Conservation (phyloP, 2,888 invertebrate genomes). For the Fragum whitleyi region DNA sequence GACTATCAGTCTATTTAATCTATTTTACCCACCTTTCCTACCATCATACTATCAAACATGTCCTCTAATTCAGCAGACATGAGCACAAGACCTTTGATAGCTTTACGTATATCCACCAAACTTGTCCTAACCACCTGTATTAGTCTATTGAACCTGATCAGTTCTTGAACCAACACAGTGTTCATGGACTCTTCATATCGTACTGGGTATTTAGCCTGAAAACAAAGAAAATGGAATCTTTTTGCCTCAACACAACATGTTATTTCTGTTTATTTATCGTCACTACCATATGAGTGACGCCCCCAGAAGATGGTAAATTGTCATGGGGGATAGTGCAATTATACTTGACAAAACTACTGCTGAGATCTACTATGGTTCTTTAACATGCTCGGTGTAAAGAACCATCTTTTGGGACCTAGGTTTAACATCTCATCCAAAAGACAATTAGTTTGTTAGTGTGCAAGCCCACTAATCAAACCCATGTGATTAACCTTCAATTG, state of each 20-base stretch:
- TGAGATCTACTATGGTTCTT: too few species aligned
- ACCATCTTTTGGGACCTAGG: too few species aligned
- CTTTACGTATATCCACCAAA: slow-evolving; percentile 83
- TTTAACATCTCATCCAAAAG: too few species aligned
- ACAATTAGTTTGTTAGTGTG: too few species aligned
- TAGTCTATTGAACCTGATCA: slow-evolving; percentile 84
- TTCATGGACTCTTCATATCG: slow-evolving; percentile 85
- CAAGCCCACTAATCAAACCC: too few species aligned
- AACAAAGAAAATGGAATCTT: neutral
- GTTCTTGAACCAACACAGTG: slow-evolving; percentile 84
- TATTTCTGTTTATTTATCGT: too few species aligned
- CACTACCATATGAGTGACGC: too few species aligned
- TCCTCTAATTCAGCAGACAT: slow-evolving; percentile 85
- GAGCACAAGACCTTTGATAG: slow-evolving; percentile 84
- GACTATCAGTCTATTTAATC: neutral
- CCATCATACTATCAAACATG: slow-evolving; percentile 85
- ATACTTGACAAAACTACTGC: too few species aligned
- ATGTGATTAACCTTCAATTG: too few species aligned
- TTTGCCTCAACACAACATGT: neutral
- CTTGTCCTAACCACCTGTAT: slow-evolving; percentile 81
- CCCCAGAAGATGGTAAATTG: too few species aligned
- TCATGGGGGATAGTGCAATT: too few species aligned
- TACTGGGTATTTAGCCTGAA: slow-evolving; percentile 83
- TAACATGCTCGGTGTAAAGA: too few species aligned
- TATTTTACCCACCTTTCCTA: slow-evolving; percentile 80